Evolutionary conservation across 2,797 vertebrate genomes (phyloP), one percentile per base, ranked within the genome.

Genomic region (Leptatherina wallacei): DNA sequence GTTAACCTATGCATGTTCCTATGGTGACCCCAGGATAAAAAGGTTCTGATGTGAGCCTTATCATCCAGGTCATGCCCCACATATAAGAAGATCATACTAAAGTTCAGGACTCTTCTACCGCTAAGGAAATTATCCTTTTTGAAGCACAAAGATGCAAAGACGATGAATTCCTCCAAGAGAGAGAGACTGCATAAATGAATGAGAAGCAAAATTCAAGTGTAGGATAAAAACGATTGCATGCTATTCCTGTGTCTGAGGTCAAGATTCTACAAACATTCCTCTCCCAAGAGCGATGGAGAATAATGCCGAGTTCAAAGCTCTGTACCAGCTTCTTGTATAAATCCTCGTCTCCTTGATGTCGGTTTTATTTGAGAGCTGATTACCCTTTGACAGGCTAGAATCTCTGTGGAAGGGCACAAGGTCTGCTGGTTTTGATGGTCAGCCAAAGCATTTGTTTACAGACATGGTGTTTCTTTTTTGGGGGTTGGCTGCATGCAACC

Each of bases 311-410:
- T 91, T 91, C 88, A 93, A 93, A 92, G 92, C 86, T 73, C 54
- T 24, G 20, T 58, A 73, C 70, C 81, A 81, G 85, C 81, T 84
- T 71, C 82, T 89, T 87, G 89, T 91, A 82, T 89, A 90, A 92
- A 91, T 88, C 88, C 80, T 77, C 36, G 72, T 77, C 86, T 93
- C 73, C 89, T 92, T 93, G 86, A 93, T 93, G 90, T 90, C 78
- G 86, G 83, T 88, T 92, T 92, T 92, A 93, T 93, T 94, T 94
- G 90, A 93, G 91, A 91, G 84, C 87, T 91, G 91, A 94, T 94
- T 94, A 94, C 89, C 93, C 93, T 94, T 85, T 92, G 92, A 94
- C 88, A 89, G 85, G 65, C 82, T 69, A 86, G 69, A 93, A 89
- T 92, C 88, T 93, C 89, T 88, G 83, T 90, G 92, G 90, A 85